phyloP scores from a whole-genome alignment of 2,797 vertebrate genomes.

The Hirundo rustica region DNA sequence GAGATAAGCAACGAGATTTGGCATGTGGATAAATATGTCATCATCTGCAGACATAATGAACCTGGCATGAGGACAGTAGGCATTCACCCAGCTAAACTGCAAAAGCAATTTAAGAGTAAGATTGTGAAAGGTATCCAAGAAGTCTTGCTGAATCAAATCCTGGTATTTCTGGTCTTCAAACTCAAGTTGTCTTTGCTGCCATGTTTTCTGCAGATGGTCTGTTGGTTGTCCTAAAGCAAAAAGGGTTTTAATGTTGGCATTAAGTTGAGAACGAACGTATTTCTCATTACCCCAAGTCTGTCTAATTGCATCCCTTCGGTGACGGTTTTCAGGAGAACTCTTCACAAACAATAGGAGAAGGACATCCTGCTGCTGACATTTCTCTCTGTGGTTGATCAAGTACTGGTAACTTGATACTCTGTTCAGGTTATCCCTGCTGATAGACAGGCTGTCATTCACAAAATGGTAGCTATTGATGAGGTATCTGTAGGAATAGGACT shows the following conservation, averaged over 20 bases:
- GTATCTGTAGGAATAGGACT: constrained; percentile 90
- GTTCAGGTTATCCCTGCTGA: constrained; percentile 70
- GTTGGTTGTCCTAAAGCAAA: constrained; percentile 83
- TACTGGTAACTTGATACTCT: constrained; percentile 78
- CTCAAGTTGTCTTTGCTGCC: constrained; percentile 74
- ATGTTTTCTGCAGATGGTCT: neutral
- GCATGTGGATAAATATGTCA: constrained; percentile 92
- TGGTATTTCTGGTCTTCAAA: constrained; percentile 77
- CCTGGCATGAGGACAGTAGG: constrained; percentile 84
- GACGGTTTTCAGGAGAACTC: constrained; percentile 83
- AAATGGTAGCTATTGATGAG: constrained; percentile 89
- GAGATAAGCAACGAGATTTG: constrained; percentile 89
- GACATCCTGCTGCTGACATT: constrained; percentile 81
- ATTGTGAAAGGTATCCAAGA: constrained; percentile 92
- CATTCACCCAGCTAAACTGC: constrained; percentile 91
- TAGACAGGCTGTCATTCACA: constrained; percentile 81
- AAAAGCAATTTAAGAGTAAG: constrained; percentile 89
- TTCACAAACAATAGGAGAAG: constrained; percentile 92
- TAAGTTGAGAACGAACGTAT: constrained; percentile 73
- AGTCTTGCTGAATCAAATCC: constrained; percentile 91
- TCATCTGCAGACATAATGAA: constrained; percentile 95
- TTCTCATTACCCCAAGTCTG: constrained; percentile 91
- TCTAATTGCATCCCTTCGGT: constrained; percentile 84
- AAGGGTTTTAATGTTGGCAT: constrained; percentile 83
- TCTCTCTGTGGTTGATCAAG: constrained; percentile 86